These are phyloP conservation scores for Caenorhabditis brenneri DNA, from an alignment of 1,140 invertebrate genomes.

Conservation along the genomic window DNA sequence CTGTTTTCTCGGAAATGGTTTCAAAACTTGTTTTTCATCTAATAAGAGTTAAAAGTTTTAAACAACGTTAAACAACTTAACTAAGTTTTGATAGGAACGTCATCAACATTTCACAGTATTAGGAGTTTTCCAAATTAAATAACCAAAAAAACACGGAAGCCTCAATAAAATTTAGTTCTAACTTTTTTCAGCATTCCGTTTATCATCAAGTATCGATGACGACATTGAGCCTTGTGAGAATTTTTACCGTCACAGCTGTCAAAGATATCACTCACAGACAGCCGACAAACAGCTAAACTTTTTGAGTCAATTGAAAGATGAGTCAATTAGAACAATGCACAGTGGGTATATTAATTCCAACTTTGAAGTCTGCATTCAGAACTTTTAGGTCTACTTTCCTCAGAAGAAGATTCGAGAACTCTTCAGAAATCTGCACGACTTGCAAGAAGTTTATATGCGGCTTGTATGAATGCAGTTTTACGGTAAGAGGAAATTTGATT, in stretches of 20 bases:
- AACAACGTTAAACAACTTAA: no score
- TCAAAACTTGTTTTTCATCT: background rate
- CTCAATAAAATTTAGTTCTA: background rate
- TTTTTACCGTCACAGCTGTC: constrained; percentile 53
- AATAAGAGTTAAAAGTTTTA: no score
- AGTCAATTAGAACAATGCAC: constrained; percentile 2
- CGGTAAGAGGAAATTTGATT: background rate
- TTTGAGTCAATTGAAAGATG: constrained; percentile 49
- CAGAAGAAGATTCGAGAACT: constrained; percentile 26
- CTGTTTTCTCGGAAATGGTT: background rate
- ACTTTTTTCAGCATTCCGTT: constrained; percentile 46
- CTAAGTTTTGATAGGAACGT: background rate
- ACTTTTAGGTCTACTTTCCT: background rate
- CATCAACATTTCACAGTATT: no score
- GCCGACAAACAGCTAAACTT: constrained; percentile 44
- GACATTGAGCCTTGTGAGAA: constrained; percentile 50
- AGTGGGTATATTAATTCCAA: background rate
- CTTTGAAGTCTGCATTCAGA: background rate
- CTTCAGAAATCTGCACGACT: constrained; percentile 17
- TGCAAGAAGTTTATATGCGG: constrained; percentile 31
- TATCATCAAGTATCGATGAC: constrained; percentile 50
- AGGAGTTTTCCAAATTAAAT: no score
- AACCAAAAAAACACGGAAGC: background rate
- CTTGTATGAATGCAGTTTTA: constrained; percentile 50
- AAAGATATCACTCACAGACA: constrained; percentile 45